Evolutionary conservation across 2,797 vertebrate genomes (phyloP).

Genomic region (Spondyliosoma cantharus): DNA sequence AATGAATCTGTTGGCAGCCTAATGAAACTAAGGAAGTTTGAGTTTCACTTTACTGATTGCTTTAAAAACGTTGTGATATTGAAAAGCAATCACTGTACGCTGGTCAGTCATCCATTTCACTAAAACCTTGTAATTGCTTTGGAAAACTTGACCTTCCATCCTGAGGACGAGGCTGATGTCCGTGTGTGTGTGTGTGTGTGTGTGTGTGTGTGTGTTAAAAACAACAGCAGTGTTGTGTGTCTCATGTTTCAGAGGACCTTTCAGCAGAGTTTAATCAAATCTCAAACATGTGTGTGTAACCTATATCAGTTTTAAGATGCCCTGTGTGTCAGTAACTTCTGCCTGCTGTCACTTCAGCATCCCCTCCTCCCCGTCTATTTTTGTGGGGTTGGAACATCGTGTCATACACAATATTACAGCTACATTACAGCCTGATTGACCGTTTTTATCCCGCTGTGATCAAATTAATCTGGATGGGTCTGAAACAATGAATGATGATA

Average conservation of each 20-base stretch:
- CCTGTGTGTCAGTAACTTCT: slow-evolving; percentile 34
- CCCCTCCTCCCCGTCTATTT: slow-evolving; percentile 30
- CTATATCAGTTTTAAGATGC: not conserved
- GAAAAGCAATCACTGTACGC: not conserved
- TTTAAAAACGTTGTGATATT: slow-evolving; percentile 12
- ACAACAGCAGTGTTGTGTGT: not conserved
- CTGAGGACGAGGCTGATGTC: not conserved
- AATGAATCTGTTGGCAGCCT: not conserved
- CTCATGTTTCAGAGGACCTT: not conserved
- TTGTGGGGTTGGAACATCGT: slow-evolving; percentile 42
- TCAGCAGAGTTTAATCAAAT: not conserved
- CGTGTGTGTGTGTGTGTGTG: too few relatives aligned
- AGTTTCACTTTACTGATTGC: slow-evolving; percentile 8
- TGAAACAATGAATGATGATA: slow-evolving; percentile 75
- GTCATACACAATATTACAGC: slow-evolving; percentile 57
- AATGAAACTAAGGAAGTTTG: not conserved
- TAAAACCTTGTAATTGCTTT: too few relatives aligned
- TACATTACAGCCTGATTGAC: slow-evolving; percentile 68
- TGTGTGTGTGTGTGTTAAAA: not conserved
- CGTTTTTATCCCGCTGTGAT: slow-evolving; percentile 65
- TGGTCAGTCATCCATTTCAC: too few relatives aligned
- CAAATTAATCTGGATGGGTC: slow-evolving; percentile 67
- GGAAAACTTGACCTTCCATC: not conserved
- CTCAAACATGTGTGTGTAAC: not conserved
- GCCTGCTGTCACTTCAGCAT: slow-evolving; percentile 30